Conservation (phyloP, 2,797 vertebrate species). For the Crocidura indochinensis region DNA sequence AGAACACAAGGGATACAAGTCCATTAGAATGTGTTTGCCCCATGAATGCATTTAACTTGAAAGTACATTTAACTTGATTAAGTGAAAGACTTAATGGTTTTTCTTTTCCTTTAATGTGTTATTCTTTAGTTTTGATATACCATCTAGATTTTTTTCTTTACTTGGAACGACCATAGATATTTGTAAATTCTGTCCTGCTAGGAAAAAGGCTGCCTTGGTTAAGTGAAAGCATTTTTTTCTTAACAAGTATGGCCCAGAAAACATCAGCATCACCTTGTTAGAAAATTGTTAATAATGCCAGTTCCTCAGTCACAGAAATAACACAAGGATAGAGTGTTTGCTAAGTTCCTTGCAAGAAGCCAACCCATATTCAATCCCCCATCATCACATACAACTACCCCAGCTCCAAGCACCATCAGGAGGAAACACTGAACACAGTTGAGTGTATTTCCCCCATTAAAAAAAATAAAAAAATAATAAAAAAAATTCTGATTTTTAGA, state of each 20-base stretch:
- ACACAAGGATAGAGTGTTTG: not conserved
- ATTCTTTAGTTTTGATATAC: not conserved
- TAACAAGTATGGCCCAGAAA: not conserved
- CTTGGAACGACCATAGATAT: not conserved
- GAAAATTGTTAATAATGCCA: not conserved
- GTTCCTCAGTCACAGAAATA: not conserved
- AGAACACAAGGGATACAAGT: not conserved
- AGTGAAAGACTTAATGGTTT: not conserved
- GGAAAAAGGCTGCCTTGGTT: not conserved
- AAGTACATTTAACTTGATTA: not conserved
- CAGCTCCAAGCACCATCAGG: too few relatives aligned
- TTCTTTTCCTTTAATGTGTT: slow-evolving; percentile 17
- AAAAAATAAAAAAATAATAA: too few relatives aligned
- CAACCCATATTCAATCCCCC: too few relatives aligned
- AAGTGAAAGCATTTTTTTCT: not conserved
- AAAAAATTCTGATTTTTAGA: not conserved
- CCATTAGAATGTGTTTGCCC: too few relatives aligned
- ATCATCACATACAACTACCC: too few relatives aligned
- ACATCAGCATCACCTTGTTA: not conserved
- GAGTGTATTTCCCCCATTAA: too few relatives aligned
- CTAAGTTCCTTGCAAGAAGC: not conserved
- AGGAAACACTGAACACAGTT: too few relatives aligned
- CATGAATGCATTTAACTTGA: not conserved
- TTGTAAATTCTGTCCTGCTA: not conserved
- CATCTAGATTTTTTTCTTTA: not conserved